phyloP scores from a whole-genome alignment of 2,113 vertebrate species.

The Dromaius novaehollandiae region DNA sequence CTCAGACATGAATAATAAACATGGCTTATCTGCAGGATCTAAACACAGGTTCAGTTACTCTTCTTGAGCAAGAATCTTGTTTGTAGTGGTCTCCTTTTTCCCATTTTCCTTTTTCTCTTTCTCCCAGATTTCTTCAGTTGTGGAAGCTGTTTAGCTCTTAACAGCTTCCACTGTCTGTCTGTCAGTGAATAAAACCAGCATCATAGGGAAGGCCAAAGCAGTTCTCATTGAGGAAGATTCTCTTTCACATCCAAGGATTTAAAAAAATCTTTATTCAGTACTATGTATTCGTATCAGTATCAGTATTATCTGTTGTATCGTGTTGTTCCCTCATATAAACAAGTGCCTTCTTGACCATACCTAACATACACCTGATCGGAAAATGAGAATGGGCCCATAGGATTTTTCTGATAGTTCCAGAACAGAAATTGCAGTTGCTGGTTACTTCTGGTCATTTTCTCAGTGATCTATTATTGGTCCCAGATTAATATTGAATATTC shows the following conservation, averaged over 20 bases:
- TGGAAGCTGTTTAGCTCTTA: background rate
- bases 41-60: background rate
- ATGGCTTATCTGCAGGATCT: background rate
- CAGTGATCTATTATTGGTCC: background rate
- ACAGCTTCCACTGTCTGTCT: background rate
- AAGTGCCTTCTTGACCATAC: background rate
- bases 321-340: background rate
- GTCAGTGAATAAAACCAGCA: background rate
- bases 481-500: background rate
- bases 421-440: background rate
- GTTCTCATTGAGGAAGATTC: background rate
- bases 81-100: background rate
- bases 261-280: accelerated
- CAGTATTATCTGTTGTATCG: background rate
- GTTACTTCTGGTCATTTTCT: background rate
- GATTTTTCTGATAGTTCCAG: accelerated
- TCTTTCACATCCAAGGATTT: background rate
- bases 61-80: background rate
- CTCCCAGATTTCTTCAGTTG: background rate
- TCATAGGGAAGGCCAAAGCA: background rate
- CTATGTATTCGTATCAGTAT: background rate
- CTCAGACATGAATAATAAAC: background rate
- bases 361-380: background rate
- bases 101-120: background rate
- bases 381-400: background rate